Percentiles rank a stretch among this genome's conserved stretches.
Conservation (phyloP, 2,888 invertebrate genomes). For the Oscheius sp. region DNA sequence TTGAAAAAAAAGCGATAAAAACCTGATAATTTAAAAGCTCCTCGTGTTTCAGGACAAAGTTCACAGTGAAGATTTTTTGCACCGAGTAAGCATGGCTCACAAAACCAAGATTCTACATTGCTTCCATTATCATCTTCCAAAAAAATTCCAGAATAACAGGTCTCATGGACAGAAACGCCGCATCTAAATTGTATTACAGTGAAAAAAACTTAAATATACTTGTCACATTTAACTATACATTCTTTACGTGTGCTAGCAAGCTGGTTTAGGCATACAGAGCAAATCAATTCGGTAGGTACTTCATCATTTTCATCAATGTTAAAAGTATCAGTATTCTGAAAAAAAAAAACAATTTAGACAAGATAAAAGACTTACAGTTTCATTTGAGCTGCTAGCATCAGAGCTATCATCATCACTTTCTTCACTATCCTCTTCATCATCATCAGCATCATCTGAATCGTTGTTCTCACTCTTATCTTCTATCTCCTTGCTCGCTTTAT, state of each 20-base stretch:
- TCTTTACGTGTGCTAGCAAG: neutral
- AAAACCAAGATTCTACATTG: conserved; percentile 90
- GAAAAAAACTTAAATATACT: neutral
- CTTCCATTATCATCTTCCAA: conserved; percentile 13
- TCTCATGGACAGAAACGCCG: conserved; percentile 66
- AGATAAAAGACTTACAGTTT: neutral
- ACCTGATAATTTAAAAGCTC: conserved; percentile 86
- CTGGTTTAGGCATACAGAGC: conserved; percentile 13
- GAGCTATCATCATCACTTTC: conserved; percentile 13
- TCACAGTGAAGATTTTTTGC: conserved; percentile 78
- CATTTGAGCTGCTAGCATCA: conserved; percentile 12
- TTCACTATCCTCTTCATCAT: conserved; percentile 13
- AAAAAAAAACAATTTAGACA: neutral
- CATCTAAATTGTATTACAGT: conserved; percentile 57
- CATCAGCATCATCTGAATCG: conserved; percentile 1
- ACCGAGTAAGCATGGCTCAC: conserved; percentile 83
- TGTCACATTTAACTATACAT: conserved; percentile 13
- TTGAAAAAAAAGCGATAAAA: neutral
- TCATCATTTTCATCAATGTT: conserved; percentile 45
- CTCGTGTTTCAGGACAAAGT: conserved; percentile 87
- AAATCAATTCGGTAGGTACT: neutral
- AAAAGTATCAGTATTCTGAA: conserved; percentile 46
- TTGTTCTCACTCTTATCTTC: too few relatives aligned
- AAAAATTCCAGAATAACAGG: conserved; percentile 53
- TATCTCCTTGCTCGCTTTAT: neutral